These are phyloP conservation scores for Xenentodon cancila DNA, from an alignment of 2,797 vertebrate species.

Conservation along the genomic window DNA sequence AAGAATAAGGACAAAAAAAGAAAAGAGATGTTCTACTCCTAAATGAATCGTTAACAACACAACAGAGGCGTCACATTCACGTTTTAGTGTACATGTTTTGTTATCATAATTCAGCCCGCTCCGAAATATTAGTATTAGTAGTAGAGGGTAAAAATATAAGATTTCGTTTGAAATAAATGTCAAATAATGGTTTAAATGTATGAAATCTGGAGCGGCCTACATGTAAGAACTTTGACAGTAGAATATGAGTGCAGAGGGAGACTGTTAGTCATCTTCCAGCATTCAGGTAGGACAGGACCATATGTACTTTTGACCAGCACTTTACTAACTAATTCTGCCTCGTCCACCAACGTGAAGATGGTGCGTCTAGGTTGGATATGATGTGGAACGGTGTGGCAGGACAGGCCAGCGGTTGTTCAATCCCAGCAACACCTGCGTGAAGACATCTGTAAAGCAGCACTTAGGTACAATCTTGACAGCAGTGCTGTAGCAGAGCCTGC, in stretches of 20 bases:
- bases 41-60: too few relatives aligned
- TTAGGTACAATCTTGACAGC: slow-evolving; percentile 50
- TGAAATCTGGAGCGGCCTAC: too few relatives aligned
- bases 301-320: not conserved
- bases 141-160: not conserved
- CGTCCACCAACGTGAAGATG: slow-evolving; percentile 26
- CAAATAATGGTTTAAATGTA: not conserved
- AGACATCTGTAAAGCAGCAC: slow-evolving; percentile 40
- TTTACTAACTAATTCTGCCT: slow-evolving; percentile 26
- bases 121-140: not conserved
- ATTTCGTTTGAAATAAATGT: not conserved
- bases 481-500: slow-evolving; percentile 62
- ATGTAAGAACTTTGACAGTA: too few relatives aligned
- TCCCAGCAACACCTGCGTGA: slow-evolving; percentile 60
- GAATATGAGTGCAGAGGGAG: too few relatives aligned
- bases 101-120: not conserved
- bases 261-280: too few relatives aligned
- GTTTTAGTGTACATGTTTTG: not conserved
- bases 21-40: not conserved
- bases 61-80: too few relatives aligned
- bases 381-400: slow-evolving; percentile 23
- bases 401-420: slow-evolving; percentile 22
- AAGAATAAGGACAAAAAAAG: too few relatives aligned
- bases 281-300: too few relatives aligned
- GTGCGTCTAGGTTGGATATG: slow-evolving; percentile 19